Evolutionary conservation across 2,113 vertebrate genomes (phyloP), one percentile per base, ranked within the genome.

Genomic region (Rana temporaria): DNA sequence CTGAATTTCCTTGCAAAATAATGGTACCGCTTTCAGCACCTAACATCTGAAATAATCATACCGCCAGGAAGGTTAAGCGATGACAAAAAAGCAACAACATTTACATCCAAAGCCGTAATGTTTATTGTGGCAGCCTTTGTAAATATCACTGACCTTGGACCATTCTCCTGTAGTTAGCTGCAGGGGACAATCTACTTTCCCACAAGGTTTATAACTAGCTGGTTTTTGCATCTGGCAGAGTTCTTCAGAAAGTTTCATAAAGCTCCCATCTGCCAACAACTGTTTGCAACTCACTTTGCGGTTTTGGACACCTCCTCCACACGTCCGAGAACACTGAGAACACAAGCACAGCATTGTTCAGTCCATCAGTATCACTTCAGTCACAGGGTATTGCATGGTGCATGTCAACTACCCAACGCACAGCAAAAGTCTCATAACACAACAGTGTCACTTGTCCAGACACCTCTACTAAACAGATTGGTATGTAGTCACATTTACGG

Each of bases 271-370:
- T 0, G 94, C 95, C 85, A 96, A 70, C 70, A 96, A 93, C 91
- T 97, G 97, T 87, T 93, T 93, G 71, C 97, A 98, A 85, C 90
- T 90, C 65, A 98, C 94, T 82, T 90, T 92, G 42, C 96, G 92
- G 57, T 89, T 88, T 89, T 97, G 96, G 8, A 89, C 74, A 0
- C 97, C 97, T 53, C 93, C 93, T 2, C 96, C 97, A 72, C 97
- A 98, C 0, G 93, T 93, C 85, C 88, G 94, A 30, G 96, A 95
- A 65, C 97, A 98, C 97, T 98, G 57, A 74, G 57, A 30, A 76
- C 57, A 65, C 12, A 56, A 57, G 24, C 71, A 65, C 30, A 74
- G 70, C 70, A 82, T 71, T 59, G 62, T 67, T 66, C 64, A 38
- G 15, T 34, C 53, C 71, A 82, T 67, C 70, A 67, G 52, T 75